Percentiles rank a stretch among this genome's conserved stretches.
Evolutionary conservation across 1,140 invertebrate species (phyloP).

Genomic region (Cotesia vestalis): DNA sequence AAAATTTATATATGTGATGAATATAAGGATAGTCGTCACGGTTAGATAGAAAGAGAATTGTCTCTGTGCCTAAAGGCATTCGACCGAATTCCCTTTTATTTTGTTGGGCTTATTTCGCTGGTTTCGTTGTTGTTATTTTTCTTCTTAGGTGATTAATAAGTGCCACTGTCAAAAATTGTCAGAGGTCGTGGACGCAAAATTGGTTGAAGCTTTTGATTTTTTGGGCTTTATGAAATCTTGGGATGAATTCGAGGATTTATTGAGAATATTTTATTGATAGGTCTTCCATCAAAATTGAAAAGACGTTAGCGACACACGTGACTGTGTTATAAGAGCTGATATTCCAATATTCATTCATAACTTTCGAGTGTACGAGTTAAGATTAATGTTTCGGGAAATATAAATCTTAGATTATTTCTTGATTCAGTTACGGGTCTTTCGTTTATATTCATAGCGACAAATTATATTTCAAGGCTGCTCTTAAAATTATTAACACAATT

Average conservation of each 20-base stretch:
- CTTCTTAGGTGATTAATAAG: conserved; percentile 24
- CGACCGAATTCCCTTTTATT: not conserved
- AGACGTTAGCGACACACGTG: conserved; percentile 33
- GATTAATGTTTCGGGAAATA: conserved; percentile 28
- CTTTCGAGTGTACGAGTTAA: conserved; percentile 19
- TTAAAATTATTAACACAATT: too few relatives aligned
- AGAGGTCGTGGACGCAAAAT: conserved; percentile 23
- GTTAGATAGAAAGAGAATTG: conserved; percentile 46
- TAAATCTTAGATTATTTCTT: too few relatives aligned
- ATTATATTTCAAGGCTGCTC: not conserved
- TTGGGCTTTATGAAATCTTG: not conserved
- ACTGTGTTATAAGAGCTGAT: conserved; percentile 23
- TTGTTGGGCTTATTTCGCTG: not conserved
- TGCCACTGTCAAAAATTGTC: conserved; percentile 30
- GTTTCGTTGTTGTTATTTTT: not conserved
- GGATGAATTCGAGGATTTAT: not conserved
- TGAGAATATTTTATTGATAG: conserved; percentile 18
- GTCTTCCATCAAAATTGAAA: conserved; percentile 36
- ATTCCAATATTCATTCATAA: conserved; percentile 20
- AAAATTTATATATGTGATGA: not conserved
- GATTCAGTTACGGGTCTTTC: not conserved
- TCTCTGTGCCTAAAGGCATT: conserved; percentile 43
- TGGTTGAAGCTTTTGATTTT: too few relatives aligned
- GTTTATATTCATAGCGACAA: not conserved
- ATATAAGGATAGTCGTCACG: conserved; percentile 50